A percentile compares a stretch with the other conserved stretches of the same genome.
Conservation (phyloP, 2,113 vertebrate genomes). For the Chamaea fasciata region DNA sequence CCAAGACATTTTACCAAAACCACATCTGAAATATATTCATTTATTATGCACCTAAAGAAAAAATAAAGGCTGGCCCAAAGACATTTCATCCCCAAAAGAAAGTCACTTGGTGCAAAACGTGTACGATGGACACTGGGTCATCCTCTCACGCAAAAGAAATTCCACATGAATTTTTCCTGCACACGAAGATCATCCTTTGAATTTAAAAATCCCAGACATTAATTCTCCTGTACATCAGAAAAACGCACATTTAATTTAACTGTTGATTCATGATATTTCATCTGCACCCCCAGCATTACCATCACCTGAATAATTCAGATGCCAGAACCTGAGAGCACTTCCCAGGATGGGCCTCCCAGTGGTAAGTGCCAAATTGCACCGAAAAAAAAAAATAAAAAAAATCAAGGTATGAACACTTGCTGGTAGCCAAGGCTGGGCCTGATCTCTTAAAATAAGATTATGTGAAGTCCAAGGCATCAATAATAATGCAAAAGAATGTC, state of each 20-base stretch:
- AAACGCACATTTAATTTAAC: neutral
- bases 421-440: neutral
- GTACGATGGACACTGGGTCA: fast-evolving
- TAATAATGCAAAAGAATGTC: neutral
- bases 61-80: neutral
- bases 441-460: neutral
- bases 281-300: neutral
- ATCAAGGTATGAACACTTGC: neutral
- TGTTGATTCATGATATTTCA: neutral
- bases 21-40: neutral
- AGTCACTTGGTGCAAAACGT: neutral
- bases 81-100: neutral
- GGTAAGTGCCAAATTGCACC: neutral
- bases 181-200: neutral
- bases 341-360: neutral
- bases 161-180: neutral
- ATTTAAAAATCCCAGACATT: neutral
- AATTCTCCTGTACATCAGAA: neutral
- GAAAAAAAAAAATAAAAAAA: neutral
- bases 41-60: neutral
- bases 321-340: neutral
- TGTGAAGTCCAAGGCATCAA: neutral
- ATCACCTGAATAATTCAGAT: neutral
- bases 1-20: neutral
- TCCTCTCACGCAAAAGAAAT: neutral